Percentiles rank a stretch among this genome's conserved stretches.
These are phyloP conservation scores for Lophotriccus pileatus DNA, from an alignment of 2,797 vertebrate species.

Conservation along the genomic window DNA sequence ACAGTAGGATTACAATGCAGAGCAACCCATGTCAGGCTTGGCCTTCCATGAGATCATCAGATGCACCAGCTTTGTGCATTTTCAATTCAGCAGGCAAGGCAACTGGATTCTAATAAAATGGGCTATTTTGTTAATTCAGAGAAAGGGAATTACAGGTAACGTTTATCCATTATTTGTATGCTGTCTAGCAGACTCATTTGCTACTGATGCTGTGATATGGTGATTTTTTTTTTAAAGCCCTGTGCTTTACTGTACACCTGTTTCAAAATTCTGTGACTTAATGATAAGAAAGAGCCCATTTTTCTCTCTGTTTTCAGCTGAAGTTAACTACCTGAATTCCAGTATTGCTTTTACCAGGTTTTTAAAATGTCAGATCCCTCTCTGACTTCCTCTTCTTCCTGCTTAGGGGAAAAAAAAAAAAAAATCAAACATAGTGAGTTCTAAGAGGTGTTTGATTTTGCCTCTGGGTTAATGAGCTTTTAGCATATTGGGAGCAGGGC, in stretches of 20 bases:
- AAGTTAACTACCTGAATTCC: not conserved
- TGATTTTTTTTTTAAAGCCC: not conserved
- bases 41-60: not conserved
- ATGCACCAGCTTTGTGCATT: not conserved
- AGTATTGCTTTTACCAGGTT: not conserved
- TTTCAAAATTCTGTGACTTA: not conserved
- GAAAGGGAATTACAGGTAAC: not conserved
- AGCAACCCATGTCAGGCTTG: not conserved
- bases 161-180: not conserved
- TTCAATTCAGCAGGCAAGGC: not conserved
- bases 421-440: not conserved
- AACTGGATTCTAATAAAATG: not conserved
- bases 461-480: constrained; percentile 1
- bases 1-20: not conserved
- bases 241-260: not conserved
- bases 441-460: constrained; percentile 17
- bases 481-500: not conserved
- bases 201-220: not conserved
- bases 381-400: constrained; percentile 2
- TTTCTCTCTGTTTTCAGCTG: not conserved
- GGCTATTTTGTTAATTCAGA: not conserved
- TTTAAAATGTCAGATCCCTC: not conserved
- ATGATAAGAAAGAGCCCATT: not conserved
- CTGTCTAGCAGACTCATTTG: not conserved
- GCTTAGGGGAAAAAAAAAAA: not conserved